Evolutionary conservation across 2,797 vertebrate species (phyloP).

Genomic region (Esox lucius): DNA sequence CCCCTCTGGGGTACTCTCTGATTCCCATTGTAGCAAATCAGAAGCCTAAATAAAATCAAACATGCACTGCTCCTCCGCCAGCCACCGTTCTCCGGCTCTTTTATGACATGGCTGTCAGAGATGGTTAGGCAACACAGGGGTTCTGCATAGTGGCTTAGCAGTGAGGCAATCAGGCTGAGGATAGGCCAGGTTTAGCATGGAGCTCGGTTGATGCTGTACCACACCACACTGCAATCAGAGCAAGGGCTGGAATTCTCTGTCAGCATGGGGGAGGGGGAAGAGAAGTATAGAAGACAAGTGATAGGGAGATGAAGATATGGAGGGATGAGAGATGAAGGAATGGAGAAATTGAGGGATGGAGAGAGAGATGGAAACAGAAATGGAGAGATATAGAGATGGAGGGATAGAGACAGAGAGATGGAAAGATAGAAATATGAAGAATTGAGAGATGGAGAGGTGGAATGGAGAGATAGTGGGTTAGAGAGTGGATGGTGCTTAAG

Average conservation of each 20-base stretch:
- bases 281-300: neutral
- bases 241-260: too few relatives aligned
- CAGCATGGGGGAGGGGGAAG: too few relatives aligned
- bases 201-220: neutral
- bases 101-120: constrained; percentile 18
- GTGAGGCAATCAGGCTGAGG: neutral
- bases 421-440: neutral
- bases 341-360: neutral
- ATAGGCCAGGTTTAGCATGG: neutral
- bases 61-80: neutral
- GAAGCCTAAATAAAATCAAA: constrained; percentile 16
- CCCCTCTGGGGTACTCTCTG: constrained; percentile 4
- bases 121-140: neutral
- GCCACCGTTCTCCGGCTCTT: neutral
- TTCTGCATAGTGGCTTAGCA: too few relatives aligned
- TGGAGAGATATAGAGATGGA: too few relatives aligned
- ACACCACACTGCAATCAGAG: neutral
- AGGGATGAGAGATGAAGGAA: neutral
- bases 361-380: neutral
- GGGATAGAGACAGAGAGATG: neutral
- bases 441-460: neutral
- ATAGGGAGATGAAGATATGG: neutral
- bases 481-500: neutral
- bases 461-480: neutral
- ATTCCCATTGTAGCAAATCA: constrained; percentile 15